These are phyloP conservation scores for Pectinophora gossypiella DNA, from an alignment of 1,140 invertebrate species.

Conservation along the genomic window DNA sequence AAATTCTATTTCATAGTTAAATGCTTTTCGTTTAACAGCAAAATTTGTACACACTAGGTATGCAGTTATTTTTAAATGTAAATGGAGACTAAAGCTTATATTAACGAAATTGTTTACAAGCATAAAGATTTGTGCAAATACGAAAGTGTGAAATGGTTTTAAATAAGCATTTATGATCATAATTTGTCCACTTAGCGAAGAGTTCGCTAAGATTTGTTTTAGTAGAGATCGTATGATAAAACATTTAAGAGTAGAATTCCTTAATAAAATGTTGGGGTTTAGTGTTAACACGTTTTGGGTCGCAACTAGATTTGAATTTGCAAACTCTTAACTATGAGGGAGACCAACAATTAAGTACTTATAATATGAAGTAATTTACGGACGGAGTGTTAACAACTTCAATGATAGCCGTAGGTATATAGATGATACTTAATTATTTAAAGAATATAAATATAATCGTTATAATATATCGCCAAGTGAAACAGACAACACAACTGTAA, in stretches of 20 bases:
- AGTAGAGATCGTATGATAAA: too few species aligned
- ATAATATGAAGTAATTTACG: slow-evolving; percentile 57
- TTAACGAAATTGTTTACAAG: too few species aligned
- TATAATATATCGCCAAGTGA: too few species aligned
- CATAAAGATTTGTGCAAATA: background rate
- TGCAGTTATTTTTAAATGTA: too few species aligned
- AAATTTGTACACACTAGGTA: slow-evolving; percentile 15
- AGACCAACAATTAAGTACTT: slow-evolving; percentile 68
- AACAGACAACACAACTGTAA: too few species aligned
- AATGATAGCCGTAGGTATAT: too few species aligned
- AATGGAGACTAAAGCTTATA: too few species aligned
- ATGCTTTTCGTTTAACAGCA: slow-evolving; percentile 17
- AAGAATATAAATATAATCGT: background rate
- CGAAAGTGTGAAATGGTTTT: background rate
- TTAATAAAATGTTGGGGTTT: background rate
- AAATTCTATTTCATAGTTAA: slow-evolving; percentile 26
- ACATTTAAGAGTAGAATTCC: too few species aligned
- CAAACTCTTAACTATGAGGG: slow-evolving; percentile 20
- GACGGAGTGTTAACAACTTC: slow-evolving; percentile 62
- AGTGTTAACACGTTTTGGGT: slow-evolving; percentile 10
- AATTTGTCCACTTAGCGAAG: too few species aligned
- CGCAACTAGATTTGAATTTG: background rate
- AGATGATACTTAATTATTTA: too few species aligned
- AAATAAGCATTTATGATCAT: background rate
- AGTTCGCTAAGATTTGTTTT: too few species aligned